Evolutionary conservation across 2,797 vertebrate species (phyloP), one percentile per base, ranked within the genome.

Genomic region (Scolopax bukidnonensis): DNA sequence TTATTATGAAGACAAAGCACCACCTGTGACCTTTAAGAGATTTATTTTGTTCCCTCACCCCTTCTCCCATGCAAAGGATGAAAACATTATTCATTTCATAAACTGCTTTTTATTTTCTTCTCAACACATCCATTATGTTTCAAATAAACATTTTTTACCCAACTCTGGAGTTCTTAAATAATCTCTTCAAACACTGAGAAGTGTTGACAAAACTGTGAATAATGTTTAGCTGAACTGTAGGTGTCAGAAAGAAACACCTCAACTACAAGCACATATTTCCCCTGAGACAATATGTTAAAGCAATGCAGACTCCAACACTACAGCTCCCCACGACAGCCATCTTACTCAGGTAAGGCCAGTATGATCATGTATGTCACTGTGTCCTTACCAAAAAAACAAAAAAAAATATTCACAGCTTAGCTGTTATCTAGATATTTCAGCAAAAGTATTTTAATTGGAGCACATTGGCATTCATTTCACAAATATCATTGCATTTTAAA

Each of bases 1-100:
- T 93, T 71, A 16, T 71, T 87, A 89, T 73, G 78, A 93, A 95
- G 90, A 94, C 74, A 94, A 96, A 94, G 54, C 12, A 91, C 76
- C 75, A 68, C 79, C 75, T 79, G 74, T 48, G 84, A 92, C 65
- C 84, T 92, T 77, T 86, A 33, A 68, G 51, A 89, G 77, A 95
- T 94, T 87, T 95, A 82, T 90, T 93, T 91, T 84, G 33, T 85
- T 94, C 78, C 56, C 47, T 91, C 25, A 40, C 43, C 19, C 11
- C 0, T 84, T 91, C 68, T 89, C 68, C 56, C 6, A 8, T 33
- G 43, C 16, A 65, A 88, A 89, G 59, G n/a, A 92, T 90, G 93
- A 87, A 90, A 94, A 85, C 79, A 85, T 94, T 91, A 91, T 89
- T 95, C 77, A 91, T 79, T 87, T 47, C 36, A 43, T 23, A 64